These are phyloP conservation scores for Dioctria rufipes DNA, from an alignment of 2,888 invertebrate species.

Conservation along the genomic window DNA sequence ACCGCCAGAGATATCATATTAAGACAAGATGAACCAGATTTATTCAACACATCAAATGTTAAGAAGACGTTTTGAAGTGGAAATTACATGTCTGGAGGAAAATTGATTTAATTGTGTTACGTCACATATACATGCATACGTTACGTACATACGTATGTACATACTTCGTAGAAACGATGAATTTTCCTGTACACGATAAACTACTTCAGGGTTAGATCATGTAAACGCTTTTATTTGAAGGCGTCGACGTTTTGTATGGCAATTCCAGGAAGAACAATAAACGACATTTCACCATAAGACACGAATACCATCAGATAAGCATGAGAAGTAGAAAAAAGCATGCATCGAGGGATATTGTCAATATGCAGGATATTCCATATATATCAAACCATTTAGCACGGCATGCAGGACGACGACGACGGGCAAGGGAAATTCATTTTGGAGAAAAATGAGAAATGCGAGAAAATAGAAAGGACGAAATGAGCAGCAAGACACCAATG, in stretches of 20 bases:
- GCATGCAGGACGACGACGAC: too few species aligned
- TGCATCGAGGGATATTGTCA: too few species aligned
- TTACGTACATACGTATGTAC: too few species aligned
- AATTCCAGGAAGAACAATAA: too few species aligned
- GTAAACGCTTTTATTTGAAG: too few species aligned
- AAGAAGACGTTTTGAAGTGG: constrained; percentile 30
- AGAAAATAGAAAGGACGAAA: constrained; percentile 8
- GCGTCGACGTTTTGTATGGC: too few species aligned
- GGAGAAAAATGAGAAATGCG: neutral
- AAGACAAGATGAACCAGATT: constrained; percentile 2
- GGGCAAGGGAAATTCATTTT: neutral
- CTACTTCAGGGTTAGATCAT: neutral
- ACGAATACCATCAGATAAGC: neutral
- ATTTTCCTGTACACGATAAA: constrained; percentile 15
- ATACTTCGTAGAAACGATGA: neutral
- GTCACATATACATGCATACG: neutral
- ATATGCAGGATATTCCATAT: too few species aligned
- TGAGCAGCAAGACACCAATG: neutral
- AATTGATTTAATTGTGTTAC: constrained; percentile 41
- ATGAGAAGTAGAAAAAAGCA: too few species aligned
- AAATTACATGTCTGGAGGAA: constrained; percentile 42
- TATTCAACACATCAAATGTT: neutral
- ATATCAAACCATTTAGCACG: too few species aligned
- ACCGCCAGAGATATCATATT: constrained; percentile 13
- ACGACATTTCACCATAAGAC: constrained; percentile 5